These are phyloP conservation scores for Caenorhabditis inopinata DNA, from an alignment of 1,140 invertebrate species.

Conservation along the genomic window DNA sequence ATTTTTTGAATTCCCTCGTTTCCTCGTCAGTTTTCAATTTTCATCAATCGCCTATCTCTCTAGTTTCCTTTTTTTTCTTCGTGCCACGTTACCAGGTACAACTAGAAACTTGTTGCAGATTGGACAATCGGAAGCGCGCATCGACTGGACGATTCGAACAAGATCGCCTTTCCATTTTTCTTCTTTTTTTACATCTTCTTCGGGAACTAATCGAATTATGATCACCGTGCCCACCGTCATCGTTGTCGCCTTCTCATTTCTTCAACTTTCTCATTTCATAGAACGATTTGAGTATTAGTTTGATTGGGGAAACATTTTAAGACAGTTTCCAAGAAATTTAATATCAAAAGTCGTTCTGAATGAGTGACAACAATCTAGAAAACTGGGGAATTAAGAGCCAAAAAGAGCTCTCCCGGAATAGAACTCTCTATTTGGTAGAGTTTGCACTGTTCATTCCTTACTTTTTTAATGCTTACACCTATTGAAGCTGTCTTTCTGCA, in stretches of 20 bases:
- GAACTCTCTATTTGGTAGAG: no score
- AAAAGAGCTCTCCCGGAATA: no score
- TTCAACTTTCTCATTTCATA: neutral
- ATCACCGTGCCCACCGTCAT: neutral
- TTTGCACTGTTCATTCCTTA: no score
- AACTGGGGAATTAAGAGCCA: no score
- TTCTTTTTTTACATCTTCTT: neutral
- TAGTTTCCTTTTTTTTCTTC: neutral
- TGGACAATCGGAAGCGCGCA: neutral
- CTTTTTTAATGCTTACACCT: no score
- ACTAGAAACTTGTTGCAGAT: slow-evolving; percentile 9
- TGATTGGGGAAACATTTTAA: neutral
- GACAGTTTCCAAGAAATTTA: no score
- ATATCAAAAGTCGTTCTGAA: no score
- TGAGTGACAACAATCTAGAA: no score
- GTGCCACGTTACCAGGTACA: neutral
- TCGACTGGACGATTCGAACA: neutral
- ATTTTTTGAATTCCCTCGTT: no score
- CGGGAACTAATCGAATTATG: slow-evolving; percentile 21
- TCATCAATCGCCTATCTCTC: no score
- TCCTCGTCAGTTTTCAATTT: neutral
- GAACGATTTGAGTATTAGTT: neutral
- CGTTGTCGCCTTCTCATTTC: neutral
- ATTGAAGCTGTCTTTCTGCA: no score
- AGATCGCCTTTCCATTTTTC: neutral